Conservation (phyloP, 1,140 invertebrate genomes). For the Dermatophagoides farinae region DNA sequence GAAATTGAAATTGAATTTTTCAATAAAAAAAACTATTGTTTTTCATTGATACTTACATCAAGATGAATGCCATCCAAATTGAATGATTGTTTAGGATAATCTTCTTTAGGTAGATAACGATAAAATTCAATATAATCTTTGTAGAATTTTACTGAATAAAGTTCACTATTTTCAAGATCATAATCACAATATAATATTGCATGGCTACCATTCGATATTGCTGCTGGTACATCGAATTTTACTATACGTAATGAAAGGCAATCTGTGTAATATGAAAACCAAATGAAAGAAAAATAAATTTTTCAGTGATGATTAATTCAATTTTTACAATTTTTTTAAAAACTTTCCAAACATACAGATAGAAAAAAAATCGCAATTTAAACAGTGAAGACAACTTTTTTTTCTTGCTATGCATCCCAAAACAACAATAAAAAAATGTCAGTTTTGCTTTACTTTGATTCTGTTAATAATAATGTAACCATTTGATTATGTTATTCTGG, state of each 20-base stretch:
- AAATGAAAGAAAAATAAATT: neutral
- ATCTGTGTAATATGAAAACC: slow-evolving; percentile 2
- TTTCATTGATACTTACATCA: slow-evolving; percentile 25
- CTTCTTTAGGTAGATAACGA: slow-evolving; percentile 18
- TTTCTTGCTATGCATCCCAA: no score
- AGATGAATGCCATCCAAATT: slow-evolving; percentile 19
- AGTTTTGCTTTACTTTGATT: no score
- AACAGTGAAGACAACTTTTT: no score
- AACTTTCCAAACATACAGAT: no score
- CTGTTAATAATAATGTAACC: no score
- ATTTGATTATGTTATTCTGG: no score
- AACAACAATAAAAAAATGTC: no score
- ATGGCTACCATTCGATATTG: slow-evolving; percentile 17
- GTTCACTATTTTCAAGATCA: slow-evolving; percentile 20
- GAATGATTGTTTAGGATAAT: slow-evolving; percentile 17
- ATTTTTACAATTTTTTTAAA: no score
- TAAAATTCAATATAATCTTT: slow-evolving; percentile 22
- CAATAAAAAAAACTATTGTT: neutral
- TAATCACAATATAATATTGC: slow-evolving; percentile 20
- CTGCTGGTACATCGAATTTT: slow-evolving; percentile 19
- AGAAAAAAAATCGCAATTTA: no score
- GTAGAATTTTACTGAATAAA: slow-evolving; percentile 23
- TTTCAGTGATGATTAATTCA: no score
- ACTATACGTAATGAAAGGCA: slow-evolving; percentile 7
- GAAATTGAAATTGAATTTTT: neutral